These are phyloP conservation scores for Cladorhizidae sp. DNA, from an alignment of 37 sponge, comb jelly and placozoan genomes.

Conservation along the genomic window DNA sequence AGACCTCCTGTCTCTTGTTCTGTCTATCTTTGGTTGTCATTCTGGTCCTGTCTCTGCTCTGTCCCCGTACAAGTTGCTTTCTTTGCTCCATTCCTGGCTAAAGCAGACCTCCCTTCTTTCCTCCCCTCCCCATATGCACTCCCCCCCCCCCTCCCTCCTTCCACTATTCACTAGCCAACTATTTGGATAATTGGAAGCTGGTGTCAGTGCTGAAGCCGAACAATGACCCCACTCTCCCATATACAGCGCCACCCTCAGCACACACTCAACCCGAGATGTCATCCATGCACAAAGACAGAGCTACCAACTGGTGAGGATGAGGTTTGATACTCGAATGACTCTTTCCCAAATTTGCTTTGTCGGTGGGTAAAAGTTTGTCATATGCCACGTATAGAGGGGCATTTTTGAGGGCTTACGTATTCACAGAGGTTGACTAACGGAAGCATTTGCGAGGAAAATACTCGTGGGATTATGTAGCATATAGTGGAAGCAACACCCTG, in stretches of 20 bases:
- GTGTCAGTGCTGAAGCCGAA: slow-evolving; percentile 58
- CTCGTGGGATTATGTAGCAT: too few species aligned
- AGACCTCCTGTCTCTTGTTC: too few species aligned
- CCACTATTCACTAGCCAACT: slow-evolving; percentile 56
- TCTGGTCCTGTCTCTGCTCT: too few species aligned
- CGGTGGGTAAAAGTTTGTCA: too few species aligned
- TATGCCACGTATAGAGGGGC: too few species aligned
- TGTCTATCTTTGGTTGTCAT: too few species aligned
- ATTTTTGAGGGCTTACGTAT: too few species aligned
- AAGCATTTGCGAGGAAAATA: too few species aligned
- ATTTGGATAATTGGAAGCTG: slow-evolving; percentile 85
- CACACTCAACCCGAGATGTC: not conserved
- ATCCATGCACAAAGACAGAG: slow-evolving; percentile 4
- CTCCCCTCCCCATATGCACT: not conserved
- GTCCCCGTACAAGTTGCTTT: too few species aligned
- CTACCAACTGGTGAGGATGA: slow-evolving; percentile 6
- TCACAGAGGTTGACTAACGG: too few species aligned
- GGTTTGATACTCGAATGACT: not conserved
- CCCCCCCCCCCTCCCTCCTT: not conserved
- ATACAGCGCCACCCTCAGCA: not conserved
- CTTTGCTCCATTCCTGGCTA: not conserved
- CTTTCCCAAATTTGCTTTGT: not conserved
- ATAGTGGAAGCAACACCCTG: too few species aligned
- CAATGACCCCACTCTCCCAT: slow-evolving; percentile 17
- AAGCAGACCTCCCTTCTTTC: not conserved